Percentiles rank a stretch among this genome's conserved stretches.
Evolutionary conservation across 1,140 invertebrate genomes (phyloP).

Genomic region (Leucophenga varia): DNA sequence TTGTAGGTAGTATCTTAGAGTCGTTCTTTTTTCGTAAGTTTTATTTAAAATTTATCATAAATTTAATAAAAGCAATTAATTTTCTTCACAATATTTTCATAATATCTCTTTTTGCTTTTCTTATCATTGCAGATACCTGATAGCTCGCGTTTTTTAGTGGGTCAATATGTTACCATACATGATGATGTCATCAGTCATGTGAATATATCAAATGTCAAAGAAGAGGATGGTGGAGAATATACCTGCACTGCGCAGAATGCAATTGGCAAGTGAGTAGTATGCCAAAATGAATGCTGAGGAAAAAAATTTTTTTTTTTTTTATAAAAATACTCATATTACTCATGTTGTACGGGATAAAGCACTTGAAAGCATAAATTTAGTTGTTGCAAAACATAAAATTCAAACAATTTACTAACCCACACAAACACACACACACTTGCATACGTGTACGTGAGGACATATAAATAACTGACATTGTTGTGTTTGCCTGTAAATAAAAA

Average conservation of each 20-base stretch:
- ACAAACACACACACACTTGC: background rate
- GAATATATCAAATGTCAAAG: constrained; percentile 84
- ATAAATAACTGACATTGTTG: no score
- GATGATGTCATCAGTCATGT: constrained; percentile 93
- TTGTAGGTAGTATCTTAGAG: no score
- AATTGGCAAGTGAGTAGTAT: constrained; percentile 62
- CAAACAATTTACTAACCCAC: constrained; percentile 41
- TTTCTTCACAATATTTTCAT: background rate
- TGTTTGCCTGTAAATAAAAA: constrained; percentile 17
- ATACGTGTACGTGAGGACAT: no score
- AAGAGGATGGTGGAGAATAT: constrained; percentile 91
- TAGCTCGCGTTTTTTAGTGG: constrained; percentile 75
- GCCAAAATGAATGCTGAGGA: background rate
- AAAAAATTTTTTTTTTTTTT: no score
- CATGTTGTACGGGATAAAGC: no score
- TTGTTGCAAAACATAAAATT: constrained; percentile 45
- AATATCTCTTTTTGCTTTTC: background rate
- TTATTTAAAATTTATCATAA: no score
- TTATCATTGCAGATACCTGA: constrained; percentile 52
- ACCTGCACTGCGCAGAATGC: constrained; percentile 83
- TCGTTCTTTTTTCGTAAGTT: no score
- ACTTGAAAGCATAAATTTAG: constrained; percentile 44
- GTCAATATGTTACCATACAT: constrained; percentile 87
- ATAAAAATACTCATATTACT: no score
- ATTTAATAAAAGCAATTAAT: no score